phyloP scores from a whole-genome alignment of 2,113 vertebrate genomes.

The Dicentrarchus labrax region DNA sequence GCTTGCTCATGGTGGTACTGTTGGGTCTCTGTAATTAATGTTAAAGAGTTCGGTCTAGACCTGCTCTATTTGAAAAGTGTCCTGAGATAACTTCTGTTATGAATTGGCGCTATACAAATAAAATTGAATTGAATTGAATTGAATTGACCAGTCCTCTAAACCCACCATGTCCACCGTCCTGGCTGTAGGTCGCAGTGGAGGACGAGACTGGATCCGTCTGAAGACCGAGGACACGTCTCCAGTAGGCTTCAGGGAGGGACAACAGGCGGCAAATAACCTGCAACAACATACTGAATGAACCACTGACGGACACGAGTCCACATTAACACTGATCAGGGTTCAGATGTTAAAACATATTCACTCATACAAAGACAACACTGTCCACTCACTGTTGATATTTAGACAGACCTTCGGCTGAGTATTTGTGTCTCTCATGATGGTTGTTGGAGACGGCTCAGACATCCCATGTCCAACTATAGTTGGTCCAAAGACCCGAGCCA shows the following conservation, averaged over 20 bases:
- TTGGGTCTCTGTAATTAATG: too few species aligned
- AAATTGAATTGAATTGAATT: too few species aligned
- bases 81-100: too few species aligned
- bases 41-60: too few species aligned
- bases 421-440: slow-evolving; percentile 88
- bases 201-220: slow-evolving; percentile 36
- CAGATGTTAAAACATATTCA: not conserved
- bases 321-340: not conserved
- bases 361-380: not conserved
- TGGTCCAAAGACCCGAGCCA: slow-evolving; percentile 90
- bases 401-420: slow-evolving; percentile 85
- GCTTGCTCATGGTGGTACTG: too few species aligned
- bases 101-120: too few species aligned
- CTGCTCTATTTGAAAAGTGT: too few species aligned
- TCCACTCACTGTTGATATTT: not conserved
- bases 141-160: not conserved
- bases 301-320: not conserved
- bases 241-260: slow-evolving; percentile 83
- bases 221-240: slow-evolving; percentile 76
- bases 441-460: slow-evolving; percentile 83
- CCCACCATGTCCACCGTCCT: slow-evolving; percentile 60
- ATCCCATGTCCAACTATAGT: slow-evolving; percentile 87
- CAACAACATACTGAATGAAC: not conserved
- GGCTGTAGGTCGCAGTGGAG: slow-evolving; percentile 29
- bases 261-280: slow-evolving; percentile 87